Percentiles rank a stretch among this genome's conserved stretches.
Evolutionary conservation across 2,113 vertebrate genomes (phyloP).

Genomic region (Aegithalos caudatus): DNA sequence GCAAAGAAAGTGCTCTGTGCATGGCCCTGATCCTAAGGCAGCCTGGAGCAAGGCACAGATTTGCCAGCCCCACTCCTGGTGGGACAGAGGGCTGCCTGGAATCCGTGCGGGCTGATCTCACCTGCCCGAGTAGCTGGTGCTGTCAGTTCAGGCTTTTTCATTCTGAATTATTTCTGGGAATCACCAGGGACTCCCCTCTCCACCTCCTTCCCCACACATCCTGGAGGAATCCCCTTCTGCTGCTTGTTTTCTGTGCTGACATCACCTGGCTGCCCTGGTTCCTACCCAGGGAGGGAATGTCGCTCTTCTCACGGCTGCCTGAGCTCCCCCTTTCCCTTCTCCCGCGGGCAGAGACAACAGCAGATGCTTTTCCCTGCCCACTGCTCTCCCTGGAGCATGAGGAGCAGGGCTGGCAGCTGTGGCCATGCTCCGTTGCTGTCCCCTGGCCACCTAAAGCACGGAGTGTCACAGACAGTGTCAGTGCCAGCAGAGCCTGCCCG

Average conservation of each 20-base stretch:
- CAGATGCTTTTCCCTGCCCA: neutral
- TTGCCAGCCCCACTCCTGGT: neutral
- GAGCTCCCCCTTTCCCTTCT: neutral
- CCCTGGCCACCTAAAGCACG: rapidly evolving
- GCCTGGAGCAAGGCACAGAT: neutral
- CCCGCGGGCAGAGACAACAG: neutral
- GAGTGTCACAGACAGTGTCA: neutral
- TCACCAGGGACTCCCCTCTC: neutral
- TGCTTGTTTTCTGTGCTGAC: neutral
- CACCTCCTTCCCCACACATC: neutral
- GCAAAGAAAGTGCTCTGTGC: neutral
- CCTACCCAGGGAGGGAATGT: neutral
- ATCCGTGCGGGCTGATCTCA: neutral
- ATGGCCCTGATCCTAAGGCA: neutral
- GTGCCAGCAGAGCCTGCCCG: neutral
- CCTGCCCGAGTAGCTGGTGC: neutral
- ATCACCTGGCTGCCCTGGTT: neutral
- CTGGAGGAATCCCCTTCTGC: neutral
- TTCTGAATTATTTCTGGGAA: neutral
- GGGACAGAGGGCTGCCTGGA: neutral
- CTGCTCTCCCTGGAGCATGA: neutral
- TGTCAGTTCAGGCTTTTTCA: neutral
- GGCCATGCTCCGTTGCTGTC: neutral
- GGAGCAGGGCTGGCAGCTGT: neutral
- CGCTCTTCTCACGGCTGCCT: neutral